Base-by-base conservation (phyloP, 1,140 invertebrate species). In the Lordiphosa clarofinis region DNA sequence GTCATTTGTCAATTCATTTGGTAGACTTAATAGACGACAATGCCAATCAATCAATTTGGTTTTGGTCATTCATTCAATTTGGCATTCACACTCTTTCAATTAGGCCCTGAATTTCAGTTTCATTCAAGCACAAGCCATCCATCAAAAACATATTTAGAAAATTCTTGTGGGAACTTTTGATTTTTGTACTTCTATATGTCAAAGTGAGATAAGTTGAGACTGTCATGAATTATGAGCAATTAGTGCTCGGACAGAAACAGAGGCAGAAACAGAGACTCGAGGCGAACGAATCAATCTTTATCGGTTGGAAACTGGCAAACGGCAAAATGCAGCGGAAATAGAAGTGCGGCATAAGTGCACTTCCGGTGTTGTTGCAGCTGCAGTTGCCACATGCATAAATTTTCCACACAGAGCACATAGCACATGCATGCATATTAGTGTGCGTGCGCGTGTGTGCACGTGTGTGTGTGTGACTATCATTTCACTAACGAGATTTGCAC, bases 281-380 rank as follows among this genome's bases (percentile, higher is more conserved):
- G 47, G 54, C 54, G 35, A 56, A 52, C 71, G 24, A 28, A 79
- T 79, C 75, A 79, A 82, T 79, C 75, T 81, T 65, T 74, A 79
- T 79, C 60, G 58, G 13, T 33, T 21, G 38, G 37, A 43, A 28
- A 28, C 24, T 28, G 6, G 33, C 31, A 24, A 63, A 55, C 40
- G 49, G 57, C 21, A 65, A 79, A 71, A 62, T 72, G 67, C 53
- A 61, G 53, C 76, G 76, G 75, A 81, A 82, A 81, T 81, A 82
- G 75, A 76, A 82, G 75, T 81, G 75, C 75, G 75, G 76, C 72
- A 82, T 76, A 81, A 82, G 75, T 82, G 76, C 62, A 81, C 76
- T 72, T 81, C 76, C 76, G 75, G 61, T 76, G 46, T 52, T 42
- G 56, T 21, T 55, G 50, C 15, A 24, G 42, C 36, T 61, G 36